These are phyloP conservation scores for Philypnodon macrostomus DNA, from an alignment of 2,797 vertebrate species.

Conservation along the genomic window DNA sequence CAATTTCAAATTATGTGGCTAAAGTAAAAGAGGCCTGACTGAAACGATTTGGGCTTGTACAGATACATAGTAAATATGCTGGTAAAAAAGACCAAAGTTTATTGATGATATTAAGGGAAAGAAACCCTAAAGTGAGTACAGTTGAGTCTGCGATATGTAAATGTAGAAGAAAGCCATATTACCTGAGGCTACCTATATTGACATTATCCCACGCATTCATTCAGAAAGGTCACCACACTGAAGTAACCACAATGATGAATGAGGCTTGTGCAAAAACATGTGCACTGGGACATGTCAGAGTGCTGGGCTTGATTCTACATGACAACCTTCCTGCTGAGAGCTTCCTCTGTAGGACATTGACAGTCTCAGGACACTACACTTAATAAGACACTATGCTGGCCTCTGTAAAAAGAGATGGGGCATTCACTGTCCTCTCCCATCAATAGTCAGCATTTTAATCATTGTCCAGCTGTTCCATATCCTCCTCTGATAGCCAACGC, in stretches of 20 bases:
- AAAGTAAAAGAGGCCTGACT: no score
- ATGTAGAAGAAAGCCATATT: slow-evolving; percentile 1
- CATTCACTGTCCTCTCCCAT: slow-evolving; percentile 46
- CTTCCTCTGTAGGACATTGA: slow-evolving; percentile 36
- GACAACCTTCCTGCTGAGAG: slow-evolving; percentile 44
- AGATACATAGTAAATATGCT: no score
- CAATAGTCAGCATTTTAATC: slow-evolving; percentile 54
- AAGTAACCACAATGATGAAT: slow-evolving; percentile 46
- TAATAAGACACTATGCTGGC: slow-evolving; percentile 35
- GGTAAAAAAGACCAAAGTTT: no score
- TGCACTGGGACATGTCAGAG: slow-evolving; percentile 51
- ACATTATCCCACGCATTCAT: slow-evolving; percentile 32
- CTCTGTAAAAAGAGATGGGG: slow-evolving; percentile 47
- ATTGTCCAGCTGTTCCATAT: slow-evolving; percentile 52
- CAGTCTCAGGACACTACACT: slow-evolving; percentile 52
- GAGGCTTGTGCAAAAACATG: slow-evolving; percentile 49
- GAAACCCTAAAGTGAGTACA: no score
- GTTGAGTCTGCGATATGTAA: slow-evolving; percentile 14
- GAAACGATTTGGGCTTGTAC: no score
- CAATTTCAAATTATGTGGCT: neutral
- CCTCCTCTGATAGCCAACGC: slow-evolving; percentile 30
- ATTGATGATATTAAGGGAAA: no score
- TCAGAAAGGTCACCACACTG: slow-evolving; percentile 28
- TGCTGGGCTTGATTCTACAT: slow-evolving; percentile 42
- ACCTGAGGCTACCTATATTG: slow-evolving; percentile 13